Percentiles rank a stretch among this genome's conserved stretches.
Evolutionary conservation across 2,113 vertebrate genomes (phyloP).

Genomic region (Indicator maculatus): DNA sequence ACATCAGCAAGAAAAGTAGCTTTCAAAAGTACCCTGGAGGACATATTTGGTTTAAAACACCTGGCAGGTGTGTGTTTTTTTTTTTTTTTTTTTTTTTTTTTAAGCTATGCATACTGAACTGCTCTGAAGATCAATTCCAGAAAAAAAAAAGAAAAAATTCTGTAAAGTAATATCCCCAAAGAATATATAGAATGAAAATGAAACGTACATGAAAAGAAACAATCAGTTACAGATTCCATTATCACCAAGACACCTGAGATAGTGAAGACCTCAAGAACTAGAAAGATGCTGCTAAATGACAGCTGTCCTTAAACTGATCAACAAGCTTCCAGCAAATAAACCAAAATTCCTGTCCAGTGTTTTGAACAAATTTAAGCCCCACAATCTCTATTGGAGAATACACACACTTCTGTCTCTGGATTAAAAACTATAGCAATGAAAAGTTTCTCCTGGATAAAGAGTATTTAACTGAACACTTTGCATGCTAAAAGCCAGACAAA

Average conservation of each 20-base stretch:
- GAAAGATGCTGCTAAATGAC: slow-evolving; percentile 18
- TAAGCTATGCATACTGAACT: background rate
- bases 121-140: background rate
- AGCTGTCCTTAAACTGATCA: background rate
- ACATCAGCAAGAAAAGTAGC: background rate
- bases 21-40: background rate
- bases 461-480: background rate
- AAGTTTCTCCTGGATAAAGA: background rate
- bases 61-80: background rate
- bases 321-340: background rate
- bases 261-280: background rate
- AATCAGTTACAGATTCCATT: background rate
- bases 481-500: background rate
- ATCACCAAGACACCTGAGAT: background rate
- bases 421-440: background rate
- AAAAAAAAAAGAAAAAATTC: background rate
- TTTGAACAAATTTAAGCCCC: background rate
- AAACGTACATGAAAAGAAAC: background rate
- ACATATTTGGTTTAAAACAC: background rate
- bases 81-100: background rate
- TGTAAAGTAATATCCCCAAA: background rate
- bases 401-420: background rate
- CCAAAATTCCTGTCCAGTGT: background rate
- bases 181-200: background rate
- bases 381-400: background rate